Evolutionary conservation across 1,140 invertebrate species (phyloP).

Genomic region (Drosophila nigrodunni): DNA sequence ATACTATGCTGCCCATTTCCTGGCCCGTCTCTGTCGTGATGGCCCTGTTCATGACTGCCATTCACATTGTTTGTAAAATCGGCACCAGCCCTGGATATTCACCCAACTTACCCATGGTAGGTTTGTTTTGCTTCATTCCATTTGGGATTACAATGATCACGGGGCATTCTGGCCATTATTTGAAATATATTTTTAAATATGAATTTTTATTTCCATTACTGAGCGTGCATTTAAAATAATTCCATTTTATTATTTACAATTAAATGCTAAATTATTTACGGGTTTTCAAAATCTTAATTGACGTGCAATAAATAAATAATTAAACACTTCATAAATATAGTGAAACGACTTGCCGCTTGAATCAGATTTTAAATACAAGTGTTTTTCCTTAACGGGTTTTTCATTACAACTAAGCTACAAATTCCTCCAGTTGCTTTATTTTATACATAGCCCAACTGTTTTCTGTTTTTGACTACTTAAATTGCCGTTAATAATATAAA

Average conservation of each 20-base stretch:
- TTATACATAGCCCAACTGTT: neutral
- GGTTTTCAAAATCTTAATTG: neutral
- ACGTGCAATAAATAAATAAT: too few relatives aligned
- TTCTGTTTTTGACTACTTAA: neutral
- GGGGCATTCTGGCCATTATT: too few relatives aligned
- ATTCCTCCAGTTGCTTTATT: too few relatives aligned
- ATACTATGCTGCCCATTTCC: slow-evolving; percentile 90
- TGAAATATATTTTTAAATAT: too few relatives aligned
- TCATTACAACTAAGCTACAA: neutral
- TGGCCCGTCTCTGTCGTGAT: slow-evolving; percentile 87
- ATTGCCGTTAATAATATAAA: neutral
- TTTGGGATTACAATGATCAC: neutral
- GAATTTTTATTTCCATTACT: neutral
- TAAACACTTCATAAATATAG: too few relatives aligned
- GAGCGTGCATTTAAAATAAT: neutral
- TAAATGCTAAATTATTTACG: neutral
- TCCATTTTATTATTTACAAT: too few relatives aligned
- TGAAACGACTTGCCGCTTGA: too few relatives aligned
- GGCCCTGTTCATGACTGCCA: slow-evolving; percentile 86
- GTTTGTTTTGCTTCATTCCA: slow-evolving; percentile 22
- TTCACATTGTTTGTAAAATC: slow-evolving; percentile 85
- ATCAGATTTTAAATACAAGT: too few relatives aligned
- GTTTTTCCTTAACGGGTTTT: too few relatives aligned
- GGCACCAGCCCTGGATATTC: slow-evolving; percentile 61
- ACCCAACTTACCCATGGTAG: slow-evolving; percentile 78